Evolutionary conservation across 2,797 vertebrate genomes (phyloP), one percentile per base, ranked within the genome.

Genomic region (Macropodus opercularis): DNA sequence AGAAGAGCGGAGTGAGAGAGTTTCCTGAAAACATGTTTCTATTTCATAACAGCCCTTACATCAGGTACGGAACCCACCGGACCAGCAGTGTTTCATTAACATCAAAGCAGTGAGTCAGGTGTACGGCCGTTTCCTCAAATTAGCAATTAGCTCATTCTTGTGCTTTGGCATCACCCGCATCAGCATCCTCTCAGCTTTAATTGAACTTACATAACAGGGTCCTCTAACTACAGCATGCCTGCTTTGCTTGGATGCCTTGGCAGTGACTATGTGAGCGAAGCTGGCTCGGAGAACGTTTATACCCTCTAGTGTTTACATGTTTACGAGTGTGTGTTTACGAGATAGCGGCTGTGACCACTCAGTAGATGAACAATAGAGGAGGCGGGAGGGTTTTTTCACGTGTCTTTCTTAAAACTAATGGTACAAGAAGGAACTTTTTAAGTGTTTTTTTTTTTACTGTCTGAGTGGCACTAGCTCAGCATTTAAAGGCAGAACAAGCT

Each of bases 91-190:
- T 75, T 77, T 81, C 61, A 85, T 85, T 80, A 83, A 75, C 76
- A 77, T 85, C 78, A 86, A 86, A 85, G 76, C 61, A 31, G 13
- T 2, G 39, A 63, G 46, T 83, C 78, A 85, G 78, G 81, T 83
- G 72, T 35, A 49, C 62, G 17, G 42, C 60, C 60, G 69, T 59
- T 75, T 79, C 41, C 59, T 51, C 71, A 81, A 76, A 82, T 85
- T 55, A 43, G 62, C 59, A 76, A 83, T 83, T 81, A 79, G 77
- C 46, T 75, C 75, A 85, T 89, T 81, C 82, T 71, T 83, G 44
- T 79, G 70, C 72, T 73, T 80, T 76, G 69, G 69, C 81, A 76
- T 86, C 83, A 83, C 58, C 60, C 8, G 69, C 56, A 13, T 67
- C 59, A 8, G 67, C 57, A 9, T 68, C 52, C 36, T 54, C 49